Evolutionary conservation across 2,113 vertebrate genomes (phyloP), one percentile per base, ranked within the genome.

Genomic region (Vidua macroura): DNA sequence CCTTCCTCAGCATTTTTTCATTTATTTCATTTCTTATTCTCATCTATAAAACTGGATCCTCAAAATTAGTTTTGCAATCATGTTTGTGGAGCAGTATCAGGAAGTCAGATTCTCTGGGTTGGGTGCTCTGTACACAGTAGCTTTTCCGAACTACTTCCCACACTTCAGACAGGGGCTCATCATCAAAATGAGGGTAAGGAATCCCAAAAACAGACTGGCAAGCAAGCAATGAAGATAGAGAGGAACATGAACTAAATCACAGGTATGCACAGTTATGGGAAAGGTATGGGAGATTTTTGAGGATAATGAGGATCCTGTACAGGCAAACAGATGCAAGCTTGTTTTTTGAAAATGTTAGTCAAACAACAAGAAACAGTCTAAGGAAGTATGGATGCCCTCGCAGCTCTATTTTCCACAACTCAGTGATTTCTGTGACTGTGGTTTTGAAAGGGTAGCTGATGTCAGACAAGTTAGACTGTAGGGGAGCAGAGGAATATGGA

Each of bases 391-490:
- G 33, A 58, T 46, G 24, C 48, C 43, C 23, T 86, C 58, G 10
- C 17, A 70, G 11, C 11, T 86, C 59, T 90, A 30, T 78, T 92
- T 94, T 92, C 86, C 89, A 77, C 1, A 1, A 48, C 39, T 67
- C 51, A 55, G 39, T 83, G 68, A 51, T 90, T 93, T 92, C 64
- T 92, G n/a, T 81, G 64, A 52, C 83, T 90, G 64, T 63, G 55
- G 68, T 90, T 96, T 70, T 83, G 73, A 96, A 95, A 92, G 72
- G 20, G 6, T 58, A 70, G 68, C 48, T 95, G 73, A 67, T 95
- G 83, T 88, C 93, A 94, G 39, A 72, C 39, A 55, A 90, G 52
- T 83, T 75, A 86, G 83, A 60, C 83, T 81, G 68, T 76, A 94
- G 88, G 79, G 83, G 85, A 90, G 67, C 85, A 90, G 70, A 53